Evolutionary conservation across 1,140 invertebrate species (phyloP), one percentile per base, ranked within the genome.

Genomic region (Ruditapes philippinarum): DNA sequence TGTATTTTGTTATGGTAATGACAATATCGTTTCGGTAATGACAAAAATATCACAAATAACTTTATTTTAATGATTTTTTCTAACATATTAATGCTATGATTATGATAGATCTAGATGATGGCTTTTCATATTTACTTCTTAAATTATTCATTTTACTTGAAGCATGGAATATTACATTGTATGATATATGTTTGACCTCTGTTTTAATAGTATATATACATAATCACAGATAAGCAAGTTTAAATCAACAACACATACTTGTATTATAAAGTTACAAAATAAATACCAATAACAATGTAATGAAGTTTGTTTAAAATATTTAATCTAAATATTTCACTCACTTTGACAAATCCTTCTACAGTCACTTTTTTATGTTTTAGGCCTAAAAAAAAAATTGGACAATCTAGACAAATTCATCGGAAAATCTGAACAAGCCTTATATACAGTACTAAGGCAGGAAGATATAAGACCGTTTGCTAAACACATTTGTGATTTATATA

Each of bases 391-490:
- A 65, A 65, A 65, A 65, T 11, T 65, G n/a, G 60, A 65, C 60
- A 65, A 65, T 49, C 19, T 25, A n/a, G 60, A 65, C 60, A 65
- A 65, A 33, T 65, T 65, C 31, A 65, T 25, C n/a, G 60, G 60
- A 65, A 65, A 25, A n/a, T 65, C 60, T 65, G 60, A 65, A 65
- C 9, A 33, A 65, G 60, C 60, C n/a, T 65, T 65, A 65, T 65
- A 65, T n/a, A 65, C 60, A 65, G 60, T 65, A 11, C 60, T 65
- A 25, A 65, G n/a, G n/a, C 9, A 65, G 60, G n/a, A 65, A 65
- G n/a, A 65, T 65, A 65, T 65, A 65, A 65, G n/a, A 65, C 60
- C 60, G 11, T 65, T 65, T 65, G 11, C 60, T 65, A 65, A 65
- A 65, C 31, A 65, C 7, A 65, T 65, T n/a, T 65, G 60, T 65